phyloP scores from a whole-genome alignment of 2,113 vertebrate genomes.

The Buteo buteo region DNA sequence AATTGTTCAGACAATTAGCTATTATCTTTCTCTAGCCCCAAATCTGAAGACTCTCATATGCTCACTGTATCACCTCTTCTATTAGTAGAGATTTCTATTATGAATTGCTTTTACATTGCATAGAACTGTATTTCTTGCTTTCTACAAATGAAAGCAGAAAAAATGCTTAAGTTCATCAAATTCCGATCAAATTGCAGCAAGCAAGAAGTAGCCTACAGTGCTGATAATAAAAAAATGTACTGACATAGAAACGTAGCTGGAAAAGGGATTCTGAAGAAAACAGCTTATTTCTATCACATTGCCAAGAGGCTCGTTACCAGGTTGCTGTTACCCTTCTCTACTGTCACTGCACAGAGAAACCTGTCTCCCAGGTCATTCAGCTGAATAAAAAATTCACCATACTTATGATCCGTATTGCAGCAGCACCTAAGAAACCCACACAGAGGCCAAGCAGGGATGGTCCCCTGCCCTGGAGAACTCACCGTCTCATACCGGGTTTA shows the following conservation, averaged over 20 bases:
- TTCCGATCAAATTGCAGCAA: not conserved
- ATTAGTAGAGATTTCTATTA: not conserved
- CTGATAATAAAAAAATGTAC: not conserved
- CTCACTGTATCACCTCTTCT: not conserved
- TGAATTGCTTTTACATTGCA: not conserved
- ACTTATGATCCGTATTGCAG: not conserved
- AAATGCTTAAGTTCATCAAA: not conserved
- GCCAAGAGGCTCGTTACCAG: not conserved
- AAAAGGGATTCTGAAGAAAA: not conserved
- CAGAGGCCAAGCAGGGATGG: not conserved
- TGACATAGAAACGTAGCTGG: not conserved
- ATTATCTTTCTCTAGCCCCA: conserved; percentile 3
- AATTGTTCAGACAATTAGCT: conserved; percentile 35
- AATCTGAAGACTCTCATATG: not conserved
- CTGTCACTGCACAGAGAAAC: not conserved
- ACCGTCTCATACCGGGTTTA: rapidly evolving
- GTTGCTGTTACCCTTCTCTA: not conserved
- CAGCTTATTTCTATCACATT: not conserved
- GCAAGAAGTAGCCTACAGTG: not conserved
- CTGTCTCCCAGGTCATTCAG: not conserved
- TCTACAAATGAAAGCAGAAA: not conserved
- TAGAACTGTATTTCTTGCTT: not conserved
- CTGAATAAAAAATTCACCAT: not conserved
- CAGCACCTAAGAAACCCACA: not conserved
- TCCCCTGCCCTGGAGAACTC: not conserved